phyloP scores from a whole-genome alignment of 2,113 vertebrate genomes.

The Rhagologus leucostigma region DNA sequence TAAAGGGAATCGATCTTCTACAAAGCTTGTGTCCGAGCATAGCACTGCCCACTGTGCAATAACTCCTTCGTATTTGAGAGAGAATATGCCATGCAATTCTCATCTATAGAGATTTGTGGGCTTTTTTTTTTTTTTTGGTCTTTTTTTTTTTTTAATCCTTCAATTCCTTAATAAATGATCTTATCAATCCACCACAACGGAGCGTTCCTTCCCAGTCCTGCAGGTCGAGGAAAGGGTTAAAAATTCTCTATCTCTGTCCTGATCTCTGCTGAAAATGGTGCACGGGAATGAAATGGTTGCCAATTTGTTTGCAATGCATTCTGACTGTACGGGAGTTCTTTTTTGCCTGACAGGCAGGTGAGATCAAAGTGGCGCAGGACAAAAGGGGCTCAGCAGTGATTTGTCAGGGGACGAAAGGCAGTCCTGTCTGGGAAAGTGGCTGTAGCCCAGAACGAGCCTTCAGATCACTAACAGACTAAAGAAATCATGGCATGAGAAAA shows the following conservation, averaged over 20 bases:
- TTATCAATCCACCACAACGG: not conserved
- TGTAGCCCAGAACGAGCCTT: constrained; percentile 81
- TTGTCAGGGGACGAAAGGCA: constrained; percentile 93
- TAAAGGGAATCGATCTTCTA: constrained; percentile 53
- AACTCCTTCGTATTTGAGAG: not conserved
- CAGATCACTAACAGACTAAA: constrained; percentile 88
- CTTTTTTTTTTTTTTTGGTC: not conserved
- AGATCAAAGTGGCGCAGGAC: constrained; percentile 89
- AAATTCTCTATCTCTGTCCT: constrained; percentile 53
- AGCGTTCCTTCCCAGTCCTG: not conserved
- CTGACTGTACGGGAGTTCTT: constrained; percentile 88
- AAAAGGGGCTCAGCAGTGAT: constrained; percentile 92
- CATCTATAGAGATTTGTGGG: not conserved
- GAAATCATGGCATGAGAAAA: constrained; percentile 91
- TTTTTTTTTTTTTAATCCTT: not conserved
- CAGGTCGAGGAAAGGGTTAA: constrained; percentile 66
- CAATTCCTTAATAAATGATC: not conserved
- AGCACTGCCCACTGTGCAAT: not conserved
- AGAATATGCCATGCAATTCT: not conserved
- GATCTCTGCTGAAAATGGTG: constrained; percentile 71
- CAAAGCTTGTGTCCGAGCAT: not conserved
- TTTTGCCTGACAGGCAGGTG: constrained; percentile 91
- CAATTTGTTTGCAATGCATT: constrained; percentile 90
- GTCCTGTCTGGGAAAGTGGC: constrained; percentile 83
- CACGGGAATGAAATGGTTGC: constrained; percentile 81